Evolutionary conservation across 2,797 vertebrate species (phyloP).

Genomic region (Galago senegalensis): DNA sequence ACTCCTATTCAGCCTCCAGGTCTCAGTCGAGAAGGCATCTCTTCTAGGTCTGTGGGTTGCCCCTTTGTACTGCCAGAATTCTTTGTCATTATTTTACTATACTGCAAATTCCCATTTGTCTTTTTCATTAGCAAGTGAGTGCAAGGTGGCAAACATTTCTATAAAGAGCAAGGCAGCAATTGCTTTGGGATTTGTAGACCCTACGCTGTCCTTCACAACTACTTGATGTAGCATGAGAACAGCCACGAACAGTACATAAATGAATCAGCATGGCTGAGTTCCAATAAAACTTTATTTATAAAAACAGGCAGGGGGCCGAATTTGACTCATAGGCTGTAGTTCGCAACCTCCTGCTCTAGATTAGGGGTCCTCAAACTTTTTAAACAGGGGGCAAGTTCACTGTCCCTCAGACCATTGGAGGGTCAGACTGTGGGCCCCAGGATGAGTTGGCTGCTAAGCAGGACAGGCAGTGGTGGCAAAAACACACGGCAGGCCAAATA

Average conservation of each 20-base stretch:
- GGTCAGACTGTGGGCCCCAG: too few relatives aligned
- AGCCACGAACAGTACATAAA: background rate
- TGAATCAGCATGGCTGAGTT: background rate
- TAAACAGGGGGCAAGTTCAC: too few relatives aligned
- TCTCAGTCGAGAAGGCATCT: background rate
- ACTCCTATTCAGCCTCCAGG: background rate
- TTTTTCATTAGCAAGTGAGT: background rate
- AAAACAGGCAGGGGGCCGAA: background rate
- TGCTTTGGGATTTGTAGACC: background rate
- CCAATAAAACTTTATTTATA: slow-evolving; percentile 72
- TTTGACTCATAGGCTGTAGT: background rate
- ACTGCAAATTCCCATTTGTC: background rate
- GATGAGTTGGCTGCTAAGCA: too few relatives aligned
- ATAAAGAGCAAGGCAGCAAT: background rate
- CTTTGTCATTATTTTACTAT: background rate
- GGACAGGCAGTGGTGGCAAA: too few relatives aligned
- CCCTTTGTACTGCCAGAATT: background rate
- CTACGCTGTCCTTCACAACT: background rate
- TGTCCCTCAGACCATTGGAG: too few relatives aligned
- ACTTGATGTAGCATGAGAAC: background rate
- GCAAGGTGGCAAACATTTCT: background rate
- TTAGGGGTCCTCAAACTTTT: too few relatives aligned
- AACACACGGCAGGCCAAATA: too few relatives aligned
- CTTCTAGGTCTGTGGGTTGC: background rate
- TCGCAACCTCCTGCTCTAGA: background rate